Evolutionary conservation across 53 echinoderm and acorn worm species (phyloP).

Genomic region (Actinopyga echinites): DNA sequence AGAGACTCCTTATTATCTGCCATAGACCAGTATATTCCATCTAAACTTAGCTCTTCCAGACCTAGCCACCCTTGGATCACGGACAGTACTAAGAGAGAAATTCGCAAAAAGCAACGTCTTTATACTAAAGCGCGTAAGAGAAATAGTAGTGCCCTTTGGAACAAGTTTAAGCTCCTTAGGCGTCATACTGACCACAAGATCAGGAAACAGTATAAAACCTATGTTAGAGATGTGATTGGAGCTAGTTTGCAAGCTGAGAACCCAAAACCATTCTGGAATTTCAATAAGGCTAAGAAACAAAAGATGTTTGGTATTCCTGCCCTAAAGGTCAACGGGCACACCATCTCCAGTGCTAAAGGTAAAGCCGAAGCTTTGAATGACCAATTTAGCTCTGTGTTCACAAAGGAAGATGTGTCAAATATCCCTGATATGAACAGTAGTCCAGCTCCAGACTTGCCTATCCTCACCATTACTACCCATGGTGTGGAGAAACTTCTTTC

Average conservation of each 20-base stretch:
- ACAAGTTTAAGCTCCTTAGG: background rate
- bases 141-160: background rate
- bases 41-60: background rate
- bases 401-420: background rate
- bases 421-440: background rate
- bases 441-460: conserved; percentile 7
- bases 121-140: background rate
- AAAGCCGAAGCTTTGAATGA: conserved; percentile 34
- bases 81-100: background rate
- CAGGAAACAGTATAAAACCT: background rate
- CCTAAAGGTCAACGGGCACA: background rate
- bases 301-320: background rate
- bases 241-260: background rate
- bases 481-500: conserved; percentile 45
- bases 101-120: background rate
- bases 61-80: background rate
- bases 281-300: background rate
- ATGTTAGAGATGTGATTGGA: background rate
- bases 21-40: background rate
- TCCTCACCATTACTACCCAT: background rate
- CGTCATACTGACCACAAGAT: background rate
- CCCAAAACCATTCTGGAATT: background rate
- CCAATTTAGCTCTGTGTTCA: conserved; percentile 41
- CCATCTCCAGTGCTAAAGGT: background rate
- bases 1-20: background rate